Evolutionary conservation across 2,113 vertebrate genomes (phyloP).

Genomic region (Oceanites oceanicus): DNA sequence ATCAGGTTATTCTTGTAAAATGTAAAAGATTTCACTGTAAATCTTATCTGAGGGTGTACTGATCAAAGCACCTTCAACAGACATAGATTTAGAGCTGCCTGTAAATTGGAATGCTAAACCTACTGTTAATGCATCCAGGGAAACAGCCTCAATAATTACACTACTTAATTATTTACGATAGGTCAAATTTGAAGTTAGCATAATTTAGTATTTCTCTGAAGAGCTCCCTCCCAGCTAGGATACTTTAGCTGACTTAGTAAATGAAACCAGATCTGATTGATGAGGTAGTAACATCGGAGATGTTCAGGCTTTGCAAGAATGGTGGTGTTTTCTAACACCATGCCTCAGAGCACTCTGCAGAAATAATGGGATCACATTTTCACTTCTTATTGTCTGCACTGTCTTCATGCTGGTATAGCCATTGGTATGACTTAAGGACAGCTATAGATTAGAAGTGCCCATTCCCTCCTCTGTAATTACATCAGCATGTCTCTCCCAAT

Average conservation of each 20-base stretch:
- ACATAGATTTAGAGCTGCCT: background rate
- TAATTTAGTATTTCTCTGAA: background rate
- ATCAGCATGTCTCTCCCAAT: background rate
- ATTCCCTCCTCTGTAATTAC: background rate
- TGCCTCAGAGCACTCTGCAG: background rate
- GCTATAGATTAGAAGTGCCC: background rate
- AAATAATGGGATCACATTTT: background rate
- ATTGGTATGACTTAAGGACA: background rate
- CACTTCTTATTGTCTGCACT: background rate
- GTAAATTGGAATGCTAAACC: background rate
- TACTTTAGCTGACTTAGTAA: background rate
- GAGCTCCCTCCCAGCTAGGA: background rate
- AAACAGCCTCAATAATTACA: background rate
- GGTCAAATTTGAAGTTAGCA: background rate
- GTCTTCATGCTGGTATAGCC: background rate
- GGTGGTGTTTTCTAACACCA: background rate
- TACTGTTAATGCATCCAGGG: background rate
- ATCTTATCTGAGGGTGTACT: background rate
- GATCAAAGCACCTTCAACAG: background rate
- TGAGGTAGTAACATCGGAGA: background rate
- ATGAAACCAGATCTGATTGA: background rate
- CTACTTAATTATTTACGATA: constrained; percentile 12
- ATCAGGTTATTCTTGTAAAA: background rate
- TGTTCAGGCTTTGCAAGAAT: background rate
- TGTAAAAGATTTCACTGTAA: background rate